phyloP scores from a whole-genome alignment of 2,888 invertebrate species.

The Baccha elongata region DNA sequence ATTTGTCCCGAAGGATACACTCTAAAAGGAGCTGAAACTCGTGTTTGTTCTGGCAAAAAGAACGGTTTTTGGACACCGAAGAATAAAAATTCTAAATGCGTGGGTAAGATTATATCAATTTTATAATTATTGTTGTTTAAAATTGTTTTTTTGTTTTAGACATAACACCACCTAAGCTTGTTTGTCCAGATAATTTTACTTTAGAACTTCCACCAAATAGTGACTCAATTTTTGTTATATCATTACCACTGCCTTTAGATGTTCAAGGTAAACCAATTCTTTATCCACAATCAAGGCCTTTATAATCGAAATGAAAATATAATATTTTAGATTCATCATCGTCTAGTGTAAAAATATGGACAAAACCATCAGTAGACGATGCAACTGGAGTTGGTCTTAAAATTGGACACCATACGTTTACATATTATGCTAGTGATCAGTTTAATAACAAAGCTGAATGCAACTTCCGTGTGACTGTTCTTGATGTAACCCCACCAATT shows the following conservation, averaged over 20 bases:
- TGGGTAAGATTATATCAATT: constrained; percentile 81
- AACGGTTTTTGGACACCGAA: constrained; percentile 84
- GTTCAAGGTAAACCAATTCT: constrained; percentile 40
- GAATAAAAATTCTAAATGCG: constrained; percentile 81
- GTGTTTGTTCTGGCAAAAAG: constrained; percentile 83
- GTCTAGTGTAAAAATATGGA: constrained; percentile 83
- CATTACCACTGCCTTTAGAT: constrained; percentile 53
- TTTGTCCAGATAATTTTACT: constrained; percentile 51
- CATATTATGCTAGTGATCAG: constrained; percentile 86
- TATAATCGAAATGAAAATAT: neutral
- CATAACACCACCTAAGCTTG: constrained; percentile 56
- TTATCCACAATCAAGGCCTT: neutral
- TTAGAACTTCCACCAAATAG: constrained; percentile 45
- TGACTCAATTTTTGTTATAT: constrained; percentile 38
- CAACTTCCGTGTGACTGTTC: constrained; percentile 84
- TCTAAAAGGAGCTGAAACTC: constrained; percentile 83
- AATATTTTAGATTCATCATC: constrained; percentile 84
- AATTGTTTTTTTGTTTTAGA: constrained; percentile 23
- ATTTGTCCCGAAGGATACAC: constrained; percentile 85
- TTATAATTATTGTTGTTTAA: neutral
- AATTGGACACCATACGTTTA: constrained; percentile 85
- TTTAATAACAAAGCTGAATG: constrained; percentile 86
- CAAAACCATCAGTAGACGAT: constrained; percentile 84
- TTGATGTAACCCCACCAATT: constrained; percentile 84
- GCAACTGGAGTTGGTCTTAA: constrained; percentile 82